A percentile compares a stretch with the other conserved stretches of the same genome.
Evolutionary conservation across 2,113 vertebrate genomes (phyloP).

Genomic region (Phasianus colchicus): DNA sequence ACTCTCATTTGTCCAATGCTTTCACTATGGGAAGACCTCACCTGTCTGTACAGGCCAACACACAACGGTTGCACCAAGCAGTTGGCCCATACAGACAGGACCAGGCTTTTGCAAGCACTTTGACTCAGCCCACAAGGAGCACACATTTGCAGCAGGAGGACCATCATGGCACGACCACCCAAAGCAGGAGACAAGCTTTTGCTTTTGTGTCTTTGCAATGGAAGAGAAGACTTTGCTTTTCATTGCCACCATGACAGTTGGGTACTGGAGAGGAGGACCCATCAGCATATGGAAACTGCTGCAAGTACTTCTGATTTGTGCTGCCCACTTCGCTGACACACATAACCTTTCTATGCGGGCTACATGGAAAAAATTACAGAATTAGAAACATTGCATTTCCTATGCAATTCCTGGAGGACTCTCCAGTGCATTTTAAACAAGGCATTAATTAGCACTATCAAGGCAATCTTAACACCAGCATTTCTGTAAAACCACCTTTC

Average conservation of each 20-base stretch:
- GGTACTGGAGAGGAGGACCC: background rate
- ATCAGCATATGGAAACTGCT: background rate
- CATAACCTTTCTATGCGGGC: background rate
- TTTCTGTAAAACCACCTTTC: background rate
- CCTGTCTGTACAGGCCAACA: background rate
- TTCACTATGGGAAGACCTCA: background rate
- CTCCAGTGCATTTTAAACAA: background rate
- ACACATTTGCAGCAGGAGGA: background rate
- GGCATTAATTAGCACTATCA: background rate
- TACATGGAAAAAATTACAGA: background rate
- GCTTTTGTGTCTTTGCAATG: background rate
- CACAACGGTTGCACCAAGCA: background rate
- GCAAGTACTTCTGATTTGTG: accelerated
- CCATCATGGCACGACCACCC: background rate
- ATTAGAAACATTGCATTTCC: background rate
- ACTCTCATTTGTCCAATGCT: background rate
- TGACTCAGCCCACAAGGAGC: background rate
- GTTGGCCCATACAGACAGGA: too few relatives aligned
- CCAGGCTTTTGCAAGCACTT: background rate
- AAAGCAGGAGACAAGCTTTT: background rate
- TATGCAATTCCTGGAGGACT: background rate
- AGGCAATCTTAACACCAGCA: background rate
- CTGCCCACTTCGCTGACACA: background rate
- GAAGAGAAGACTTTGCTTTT: background rate
- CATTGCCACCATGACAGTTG: background rate